Conservation (phyloP, 1,140 invertebrate genomes). For the Phocides pigmalion region DNA sequence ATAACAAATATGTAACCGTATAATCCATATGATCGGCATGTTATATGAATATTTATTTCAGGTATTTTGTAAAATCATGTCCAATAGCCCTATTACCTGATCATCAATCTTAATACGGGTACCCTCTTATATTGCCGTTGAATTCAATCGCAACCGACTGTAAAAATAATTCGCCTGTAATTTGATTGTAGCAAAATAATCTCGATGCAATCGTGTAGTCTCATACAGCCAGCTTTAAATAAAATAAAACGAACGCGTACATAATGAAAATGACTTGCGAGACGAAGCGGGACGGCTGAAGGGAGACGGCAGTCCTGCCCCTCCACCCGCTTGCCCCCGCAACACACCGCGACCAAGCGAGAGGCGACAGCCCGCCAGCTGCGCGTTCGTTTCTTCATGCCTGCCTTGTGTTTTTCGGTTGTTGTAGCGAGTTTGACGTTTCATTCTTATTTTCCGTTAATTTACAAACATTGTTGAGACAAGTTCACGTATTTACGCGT, state of each 20-base stretch:
- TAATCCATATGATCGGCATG: too few relatives aligned
- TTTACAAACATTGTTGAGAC: slow-evolving; percentile 49
- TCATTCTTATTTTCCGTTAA: slow-evolving; percentile 63
- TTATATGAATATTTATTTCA: too few relatives aligned
- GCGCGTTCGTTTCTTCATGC: slow-evolving; percentile 68
- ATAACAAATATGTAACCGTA: too few relatives aligned
- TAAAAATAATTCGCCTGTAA: slow-evolving; percentile 18
- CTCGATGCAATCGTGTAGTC: slow-evolving; percentile 22
- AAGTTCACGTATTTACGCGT: slow-evolving; percentile 60
- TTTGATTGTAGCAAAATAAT: slow-evolving; percentile 28
- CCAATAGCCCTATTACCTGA: too few relatives aligned
- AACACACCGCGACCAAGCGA: slow-evolving; percentile 63
- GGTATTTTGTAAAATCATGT: too few relatives aligned
- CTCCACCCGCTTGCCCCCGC: slow-evolving; percentile 64
- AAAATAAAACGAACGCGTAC: slow-evolving; percentile 74
- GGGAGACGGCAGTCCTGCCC: slow-evolving; percentile 60
- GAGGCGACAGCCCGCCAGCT: slow-evolving; percentile 74
- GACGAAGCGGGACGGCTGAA: slow-evolving; percentile 68
- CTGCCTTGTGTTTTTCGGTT: slow-evolving; percentile 78
- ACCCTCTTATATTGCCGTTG: too few relatives aligned
- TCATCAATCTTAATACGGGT: too few relatives aligned
- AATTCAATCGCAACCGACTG: too few relatives aligned
- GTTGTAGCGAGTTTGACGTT: slow-evolving; percentile 74
- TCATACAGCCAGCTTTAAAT: slow-evolving; percentile 49
- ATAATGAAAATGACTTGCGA: slow-evolving; percentile 77